Evolutionary conservation across 2,888 invertebrate genomes (phyloP).

Genomic region (Ennomos quercinarius): DNA sequence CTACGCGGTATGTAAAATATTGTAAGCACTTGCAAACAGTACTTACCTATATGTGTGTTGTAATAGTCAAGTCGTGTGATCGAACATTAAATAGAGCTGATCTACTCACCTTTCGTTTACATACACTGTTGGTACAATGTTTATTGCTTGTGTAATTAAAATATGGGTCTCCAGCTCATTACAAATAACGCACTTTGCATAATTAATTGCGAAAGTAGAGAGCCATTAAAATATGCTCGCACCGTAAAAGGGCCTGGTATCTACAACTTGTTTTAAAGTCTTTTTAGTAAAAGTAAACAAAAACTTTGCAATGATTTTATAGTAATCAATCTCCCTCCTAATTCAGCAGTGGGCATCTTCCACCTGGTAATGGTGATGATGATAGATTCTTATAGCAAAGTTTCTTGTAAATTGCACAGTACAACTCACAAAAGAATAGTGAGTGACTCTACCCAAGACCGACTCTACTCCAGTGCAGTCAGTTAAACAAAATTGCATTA

Average conservation of each 20-base stretch:
- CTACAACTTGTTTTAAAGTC: neutral
- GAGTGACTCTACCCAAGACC: too few relatives aligned
- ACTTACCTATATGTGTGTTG: too few relatives aligned
- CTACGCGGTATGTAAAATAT: too few relatives aligned
- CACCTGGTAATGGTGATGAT: too few relatives aligned
- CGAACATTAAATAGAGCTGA: slow-evolving; percentile 1
- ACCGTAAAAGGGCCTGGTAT: slow-evolving; percentile 5
- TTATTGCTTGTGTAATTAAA: slow-evolving; percentile 35
- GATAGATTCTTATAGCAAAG: too few relatives aligned
- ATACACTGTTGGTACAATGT: slow-evolving; percentile 23
- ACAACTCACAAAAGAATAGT: too few relatives aligned
- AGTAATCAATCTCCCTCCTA: too few relatives aligned
- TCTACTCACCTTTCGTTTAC: slow-evolving; percentile 6
- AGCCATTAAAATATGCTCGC: slow-evolving; percentile 8
- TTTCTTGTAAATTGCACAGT: too few relatives aligned
- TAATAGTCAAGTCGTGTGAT: neutral
- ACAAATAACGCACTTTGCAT: slow-evolving; percentile 38
- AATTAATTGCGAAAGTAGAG: slow-evolving; percentile 33
- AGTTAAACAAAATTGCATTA: slow-evolving; percentile 9
- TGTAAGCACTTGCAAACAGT: too few relatives aligned
- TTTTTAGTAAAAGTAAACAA: slow-evolving; percentile 1
- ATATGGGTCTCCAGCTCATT: slow-evolving; percentile 37
- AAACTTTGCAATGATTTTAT: too few relatives aligned
- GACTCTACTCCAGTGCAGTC: neutral
- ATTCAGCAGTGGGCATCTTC: too few relatives aligned